These are phyloP conservation scores for Drosophila orosa DNA, from an alignment of 1,140 invertebrate genomes.

Conservation along the genomic window DNA sequence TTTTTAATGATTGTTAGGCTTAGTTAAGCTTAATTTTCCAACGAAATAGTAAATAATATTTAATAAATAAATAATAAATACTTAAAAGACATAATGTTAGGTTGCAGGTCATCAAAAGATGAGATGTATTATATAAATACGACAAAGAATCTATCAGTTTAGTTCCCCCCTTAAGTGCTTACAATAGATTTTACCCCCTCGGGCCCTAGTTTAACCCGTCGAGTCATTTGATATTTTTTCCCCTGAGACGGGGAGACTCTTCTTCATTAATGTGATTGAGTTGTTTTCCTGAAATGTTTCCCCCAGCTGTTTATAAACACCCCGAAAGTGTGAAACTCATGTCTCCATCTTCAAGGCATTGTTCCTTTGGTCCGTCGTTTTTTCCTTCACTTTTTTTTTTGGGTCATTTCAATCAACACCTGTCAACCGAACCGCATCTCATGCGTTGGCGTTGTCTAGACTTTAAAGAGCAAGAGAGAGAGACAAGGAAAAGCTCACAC, in stretches of 20 bases:
- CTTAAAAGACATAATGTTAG: too few species aligned
- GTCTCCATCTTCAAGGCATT: constrained; percentile 48
- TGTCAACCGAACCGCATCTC: constrained; percentile 57
- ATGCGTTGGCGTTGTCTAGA: constrained; percentile 58
- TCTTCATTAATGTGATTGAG: constrained; percentile 52
- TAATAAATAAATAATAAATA: neutral
- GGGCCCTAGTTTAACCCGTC: constrained; percentile 7
- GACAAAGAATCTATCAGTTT: constrained; percentile 6
- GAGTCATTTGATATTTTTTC: constrained; percentile 45
- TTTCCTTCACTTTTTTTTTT: constrained; percentile 33
- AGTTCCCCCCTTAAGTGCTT: constrained; percentile 1
- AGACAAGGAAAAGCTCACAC: constrained; percentile 31
- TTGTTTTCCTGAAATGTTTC: constrained; percentile 45
- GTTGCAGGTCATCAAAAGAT: neutral
- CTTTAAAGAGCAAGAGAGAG: constrained; percentile 27
- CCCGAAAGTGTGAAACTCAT: constrained; percentile 57
- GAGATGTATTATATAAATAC: neutral
- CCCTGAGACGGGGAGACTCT: neutral
- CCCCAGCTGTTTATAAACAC: constrained; percentile 52
- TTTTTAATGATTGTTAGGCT: neutral
- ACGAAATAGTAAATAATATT: neutral
- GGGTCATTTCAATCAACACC: constrained; percentile 79
- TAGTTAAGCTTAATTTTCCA: neutral
- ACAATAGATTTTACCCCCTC: constrained; percentile 12
- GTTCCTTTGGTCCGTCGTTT: constrained; percentile 4